phyloP scores from a whole-genome alignment of 2,113 vertebrate species.

The Trochalopteron elliotii region DNA sequence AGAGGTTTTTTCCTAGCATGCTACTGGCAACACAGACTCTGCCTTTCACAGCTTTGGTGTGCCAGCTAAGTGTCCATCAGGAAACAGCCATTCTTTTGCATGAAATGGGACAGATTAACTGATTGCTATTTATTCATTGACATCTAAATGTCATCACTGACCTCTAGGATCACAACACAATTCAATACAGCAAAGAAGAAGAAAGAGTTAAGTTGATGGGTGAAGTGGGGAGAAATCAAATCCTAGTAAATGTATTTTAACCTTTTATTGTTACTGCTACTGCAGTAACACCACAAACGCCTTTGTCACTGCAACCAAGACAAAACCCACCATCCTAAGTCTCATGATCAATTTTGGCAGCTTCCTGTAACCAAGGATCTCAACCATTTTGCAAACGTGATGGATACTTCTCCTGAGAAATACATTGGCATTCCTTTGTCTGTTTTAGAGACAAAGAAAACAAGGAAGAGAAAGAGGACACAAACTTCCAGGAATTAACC shows the following conservation, averaged over 20 bases:
- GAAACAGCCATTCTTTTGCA: background rate
- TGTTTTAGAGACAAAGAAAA: background rate
- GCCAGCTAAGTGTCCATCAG: background rate
- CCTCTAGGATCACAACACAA: background rate
- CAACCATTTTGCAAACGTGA: background rate
- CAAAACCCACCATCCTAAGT: background rate
- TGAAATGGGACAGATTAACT: background rate
- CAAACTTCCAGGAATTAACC: background rate
- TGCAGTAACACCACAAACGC: background rate
- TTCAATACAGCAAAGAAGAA: background rate
- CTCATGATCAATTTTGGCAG: background rate
- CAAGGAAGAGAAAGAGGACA: background rate
- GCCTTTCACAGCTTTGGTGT: background rate
- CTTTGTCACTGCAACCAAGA: background rate
- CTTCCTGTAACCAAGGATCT: background rate
- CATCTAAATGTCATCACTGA: background rate
- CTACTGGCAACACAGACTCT: background rate
- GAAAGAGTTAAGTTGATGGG: background rate
- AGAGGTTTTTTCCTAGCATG: background rate
- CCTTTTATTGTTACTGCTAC: background rate
- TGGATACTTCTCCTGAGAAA: background rate
- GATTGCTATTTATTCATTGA: background rate
- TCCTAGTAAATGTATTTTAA: background rate
- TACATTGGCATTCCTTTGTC: background rate
- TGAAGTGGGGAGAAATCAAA: background rate